Percentiles rank a stretch among this genome's conserved stretches.
Conservation (phyloP, 2,888 invertebrate genomes). For the Margaritifera margaritifera region DNA sequence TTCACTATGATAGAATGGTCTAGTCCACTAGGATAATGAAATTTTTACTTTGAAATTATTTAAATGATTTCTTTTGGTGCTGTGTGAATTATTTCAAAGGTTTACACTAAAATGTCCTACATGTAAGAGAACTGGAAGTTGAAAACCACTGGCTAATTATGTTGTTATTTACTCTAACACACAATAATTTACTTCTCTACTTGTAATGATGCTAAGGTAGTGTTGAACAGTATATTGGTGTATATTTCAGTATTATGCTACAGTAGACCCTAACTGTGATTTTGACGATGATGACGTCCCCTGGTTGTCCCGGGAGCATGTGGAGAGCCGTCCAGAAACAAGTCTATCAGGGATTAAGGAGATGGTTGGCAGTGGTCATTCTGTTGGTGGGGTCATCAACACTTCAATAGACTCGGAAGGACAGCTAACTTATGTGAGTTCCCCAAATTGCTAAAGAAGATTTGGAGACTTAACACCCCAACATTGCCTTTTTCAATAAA, state of each 20-base stretch:
- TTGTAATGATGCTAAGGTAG: too few relatives aligned
- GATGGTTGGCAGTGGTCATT: constrained; percentile 87
- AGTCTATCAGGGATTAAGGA: constrained; percentile 65
- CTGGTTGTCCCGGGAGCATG: constrained; percentile 84
- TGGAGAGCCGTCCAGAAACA: constrained; percentile 63
- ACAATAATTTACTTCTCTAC: too few relatives aligned
- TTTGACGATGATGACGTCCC: constrained; percentile 83
- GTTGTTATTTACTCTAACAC: too few relatives aligned
- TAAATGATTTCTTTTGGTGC: not conserved
- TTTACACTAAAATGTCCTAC: not conserved
- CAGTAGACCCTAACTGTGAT: constrained; percentile 84
- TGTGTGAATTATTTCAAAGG: not conserved
- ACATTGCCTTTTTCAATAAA: too few relatives aligned
- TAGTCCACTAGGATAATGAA: not conserved
- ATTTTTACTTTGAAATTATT: not conserved
- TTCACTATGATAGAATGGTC: too few relatives aligned
- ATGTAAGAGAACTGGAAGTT: not conserved
- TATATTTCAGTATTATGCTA: constrained; percentile 88
- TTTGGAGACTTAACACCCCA: too few relatives aligned
- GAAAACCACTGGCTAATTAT: not conserved
- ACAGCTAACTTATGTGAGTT: constrained; percentile 1
- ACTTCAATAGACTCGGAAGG: constrained; percentile 84
- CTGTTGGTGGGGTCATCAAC: constrained; percentile 96
- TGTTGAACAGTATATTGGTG: too few relatives aligned
- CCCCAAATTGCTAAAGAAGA: too few relatives aligned